A percentile compares a stretch with the other conserved stretches of the same genome.
phyloP scores from a whole-genome alignment of 2,113 vertebrate genomes.

The Oreochromis spilurus region DNA sequence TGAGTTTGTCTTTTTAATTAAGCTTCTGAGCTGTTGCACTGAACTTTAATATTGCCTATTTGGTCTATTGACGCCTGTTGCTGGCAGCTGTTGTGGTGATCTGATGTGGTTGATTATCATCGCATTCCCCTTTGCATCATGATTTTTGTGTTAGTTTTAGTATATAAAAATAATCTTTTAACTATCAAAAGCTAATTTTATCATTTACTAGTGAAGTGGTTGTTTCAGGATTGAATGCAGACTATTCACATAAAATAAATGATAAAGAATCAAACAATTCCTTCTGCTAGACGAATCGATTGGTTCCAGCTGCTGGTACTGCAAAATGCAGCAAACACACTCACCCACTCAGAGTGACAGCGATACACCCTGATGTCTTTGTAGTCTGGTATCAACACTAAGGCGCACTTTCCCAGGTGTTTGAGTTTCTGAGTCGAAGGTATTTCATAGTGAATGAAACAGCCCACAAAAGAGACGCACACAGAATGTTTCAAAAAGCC shows the following conservation, averaged over 20 bases:
- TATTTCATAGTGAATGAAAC: neutral
- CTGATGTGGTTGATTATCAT: neutral
- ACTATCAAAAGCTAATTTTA: neutral
- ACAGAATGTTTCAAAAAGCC: neutral
- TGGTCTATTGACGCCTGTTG: neutral
- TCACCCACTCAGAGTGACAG: neutral
- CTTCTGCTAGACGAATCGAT: neutral
- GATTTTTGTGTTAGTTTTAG: neutral
- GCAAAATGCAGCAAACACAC: neutral
- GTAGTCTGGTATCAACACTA: neutral
- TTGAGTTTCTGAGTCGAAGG: neutral
- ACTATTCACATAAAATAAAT: neutral
- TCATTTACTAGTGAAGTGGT: neutral
- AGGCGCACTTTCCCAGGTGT: neutral
- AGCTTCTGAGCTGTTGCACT: neutral
- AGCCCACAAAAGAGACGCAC: neutral
- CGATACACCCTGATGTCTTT: constrained; percentile 7
- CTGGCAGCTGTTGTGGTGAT: neutral
- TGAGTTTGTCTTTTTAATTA: neutral
- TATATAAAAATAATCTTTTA: neutral
- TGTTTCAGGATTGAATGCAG: neutral
- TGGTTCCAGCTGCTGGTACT: neutral
- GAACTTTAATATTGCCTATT: neutral
- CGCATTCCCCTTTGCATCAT: neutral
- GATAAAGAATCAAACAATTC: neutral